A percentile compares a stretch with the other conserved stretches of the same genome.
Conservation (phyloP, 2,113 vertebrate genomes). For the Sinocyclocheilus grahami region DNA sequence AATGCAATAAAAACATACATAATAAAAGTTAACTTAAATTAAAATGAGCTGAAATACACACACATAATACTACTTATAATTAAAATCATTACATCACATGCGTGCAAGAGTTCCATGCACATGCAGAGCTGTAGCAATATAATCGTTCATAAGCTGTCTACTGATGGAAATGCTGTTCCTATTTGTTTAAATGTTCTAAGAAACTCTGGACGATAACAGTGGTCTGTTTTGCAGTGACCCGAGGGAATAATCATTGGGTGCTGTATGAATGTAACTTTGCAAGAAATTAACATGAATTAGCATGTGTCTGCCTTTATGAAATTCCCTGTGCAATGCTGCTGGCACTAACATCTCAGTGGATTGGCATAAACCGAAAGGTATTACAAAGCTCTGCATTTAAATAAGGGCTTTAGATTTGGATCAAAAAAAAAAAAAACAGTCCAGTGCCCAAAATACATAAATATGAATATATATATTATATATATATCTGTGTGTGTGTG, state of each 20-base stretch:
- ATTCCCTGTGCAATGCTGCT: background rate
- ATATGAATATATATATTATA: too few species aligned
- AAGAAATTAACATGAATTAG: slow-evolving; percentile 32
- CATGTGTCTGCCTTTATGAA: slow-evolving; percentile 29
- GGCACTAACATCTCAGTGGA: slow-evolving; percentile 19
- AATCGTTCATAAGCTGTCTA: background rate
- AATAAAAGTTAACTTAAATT: background rate
- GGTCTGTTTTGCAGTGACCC: background rate
- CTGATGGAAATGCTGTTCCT: background rate
- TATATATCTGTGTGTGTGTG: too few species aligned
- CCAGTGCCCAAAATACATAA: slow-evolving; percentile 1
- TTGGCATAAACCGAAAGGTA: slow-evolving; percentile 7
- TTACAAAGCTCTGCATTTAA: slow-evolving; percentile 33
- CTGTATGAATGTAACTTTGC: slow-evolving; percentile 32
- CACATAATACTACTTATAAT: too few species aligned
- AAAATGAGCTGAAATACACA: background rate
- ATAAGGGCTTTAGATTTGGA: slow-evolving; percentile 21
- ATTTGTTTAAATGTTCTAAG: background rate
- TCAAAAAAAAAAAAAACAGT: background rate
- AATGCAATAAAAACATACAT: background rate
- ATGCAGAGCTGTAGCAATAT: background rate
- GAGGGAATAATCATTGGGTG: slow-evolving; percentile 10
- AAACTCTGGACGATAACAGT: slow-evolving; percentile 1
- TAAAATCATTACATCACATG: background rate
- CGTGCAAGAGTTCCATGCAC: background rate